Conservation (phyloP, 2,888 invertebrate genomes). For the Reticulitermes lucifugus region DNA sequence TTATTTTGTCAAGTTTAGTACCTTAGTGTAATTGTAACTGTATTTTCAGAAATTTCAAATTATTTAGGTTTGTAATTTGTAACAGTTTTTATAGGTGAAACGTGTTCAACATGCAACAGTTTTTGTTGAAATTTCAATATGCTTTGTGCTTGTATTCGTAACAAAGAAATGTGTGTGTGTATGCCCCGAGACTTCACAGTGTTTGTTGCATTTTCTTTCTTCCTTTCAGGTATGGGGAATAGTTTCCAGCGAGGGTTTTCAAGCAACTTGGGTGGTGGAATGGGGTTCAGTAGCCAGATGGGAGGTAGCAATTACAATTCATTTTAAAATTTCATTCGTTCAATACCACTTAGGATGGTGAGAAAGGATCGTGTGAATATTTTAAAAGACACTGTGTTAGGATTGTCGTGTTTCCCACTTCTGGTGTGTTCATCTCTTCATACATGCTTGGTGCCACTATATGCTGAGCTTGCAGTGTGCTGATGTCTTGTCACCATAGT, state of each 20-base stretch:
- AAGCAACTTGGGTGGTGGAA: slow-evolving; percentile 47
- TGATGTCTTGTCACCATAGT: background rate
- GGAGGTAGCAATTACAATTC: slow-evolving; percentile 51
- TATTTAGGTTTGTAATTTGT: too few species aligned
- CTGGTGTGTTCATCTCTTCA: too few species aligned
- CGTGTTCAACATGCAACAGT: too few species aligned
- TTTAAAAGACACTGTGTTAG: background rate
- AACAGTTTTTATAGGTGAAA: too few species aligned
- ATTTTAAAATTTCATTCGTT: slow-evolving; percentile 36
- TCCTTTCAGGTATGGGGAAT: slow-evolving; percentile 43
- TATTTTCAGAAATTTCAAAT: too few species aligned
- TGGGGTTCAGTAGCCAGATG: slow-evolving; percentile 50
- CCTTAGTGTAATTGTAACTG: too few species aligned
- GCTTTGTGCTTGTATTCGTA: too few species aligned
- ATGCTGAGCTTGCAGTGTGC: background rate
- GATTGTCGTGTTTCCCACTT: background rate
- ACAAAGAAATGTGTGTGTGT: too few species aligned
- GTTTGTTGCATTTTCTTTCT: too few species aligned
- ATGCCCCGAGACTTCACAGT: too few species aligned
- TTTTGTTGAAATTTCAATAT: too few species aligned
- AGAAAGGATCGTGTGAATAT: background rate
- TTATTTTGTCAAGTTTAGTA: too few species aligned
- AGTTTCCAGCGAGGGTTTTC: slow-evolving; percentile 49
- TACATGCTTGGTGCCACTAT: background rate
- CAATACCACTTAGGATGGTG: background rate